Conservation (phyloP, 2,797 vertebrate species). For the Australoheros facetus region DNA sequence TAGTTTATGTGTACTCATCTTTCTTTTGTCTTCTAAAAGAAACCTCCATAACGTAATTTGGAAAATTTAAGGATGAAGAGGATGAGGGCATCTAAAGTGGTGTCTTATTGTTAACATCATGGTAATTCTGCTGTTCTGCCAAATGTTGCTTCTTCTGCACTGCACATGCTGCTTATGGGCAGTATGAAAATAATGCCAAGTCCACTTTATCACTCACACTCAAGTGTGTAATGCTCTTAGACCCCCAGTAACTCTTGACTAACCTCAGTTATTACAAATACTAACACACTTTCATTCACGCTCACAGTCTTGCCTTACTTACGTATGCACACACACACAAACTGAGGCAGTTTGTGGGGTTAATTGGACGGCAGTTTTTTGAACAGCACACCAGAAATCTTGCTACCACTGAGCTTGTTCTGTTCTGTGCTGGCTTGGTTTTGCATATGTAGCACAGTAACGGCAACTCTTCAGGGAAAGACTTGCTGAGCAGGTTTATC, state of each 20-base stretch:
- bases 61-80: background rate
- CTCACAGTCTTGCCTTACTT: background rate
- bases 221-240: conserved; percentile 46
- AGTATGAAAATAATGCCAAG: conserved; percentile 36
- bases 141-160: conserved; percentile 3
- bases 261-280: conserved; percentile 60
- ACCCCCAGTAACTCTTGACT: conserved; percentile 47
- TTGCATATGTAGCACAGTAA: conserved; percentile 72
- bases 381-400: conserved; percentile 52
- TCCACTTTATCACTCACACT: conserved; percentile 55
- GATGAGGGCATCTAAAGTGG: background rate
- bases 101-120: background rate
- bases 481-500: conserved; percentile 72
- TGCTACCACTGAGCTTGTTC: conserved; percentile 40
- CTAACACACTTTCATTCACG: conserved; percentile 9
- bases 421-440: conserved; percentile 55
- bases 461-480: conserved; percentile 65
- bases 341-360: conserved; percentile 14
- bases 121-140: background rate
- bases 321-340: conserved; percentile 1
- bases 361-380: conserved; percentile 54
- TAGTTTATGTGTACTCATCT: conserved; percentile 2
- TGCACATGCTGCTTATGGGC: conserved; percentile 12
- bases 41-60: background rate
- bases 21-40: background rate